These are phyloP conservation scores for Clamator glandarius DNA, from an alignment of 2,797 vertebrate genomes.

Conservation along the genomic window DNA sequence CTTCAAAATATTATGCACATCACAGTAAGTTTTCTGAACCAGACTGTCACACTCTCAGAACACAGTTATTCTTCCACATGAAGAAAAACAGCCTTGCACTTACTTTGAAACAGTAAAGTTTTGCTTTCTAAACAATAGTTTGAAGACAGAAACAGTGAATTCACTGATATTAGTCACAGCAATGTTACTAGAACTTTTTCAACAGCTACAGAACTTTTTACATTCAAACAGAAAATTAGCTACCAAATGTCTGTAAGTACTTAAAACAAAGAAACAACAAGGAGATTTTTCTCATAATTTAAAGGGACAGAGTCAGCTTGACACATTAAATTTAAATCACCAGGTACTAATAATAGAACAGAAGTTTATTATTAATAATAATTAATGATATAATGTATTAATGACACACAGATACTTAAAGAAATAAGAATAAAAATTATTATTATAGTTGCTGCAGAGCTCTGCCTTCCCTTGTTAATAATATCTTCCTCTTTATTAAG, in stretches of 20 bases:
- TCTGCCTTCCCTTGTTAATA: background rate
- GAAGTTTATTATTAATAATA: background rate
- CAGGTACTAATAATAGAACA: background rate
- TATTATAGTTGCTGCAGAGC: background rate
- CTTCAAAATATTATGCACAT: background rate
- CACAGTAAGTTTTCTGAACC: background rate
- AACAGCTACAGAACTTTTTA: background rate
- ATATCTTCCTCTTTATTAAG: background rate
- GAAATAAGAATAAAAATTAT: background rate
- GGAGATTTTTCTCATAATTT: background rate
- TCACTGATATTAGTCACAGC: background rate
- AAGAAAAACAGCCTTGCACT: background rate
- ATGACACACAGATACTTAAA: background rate
- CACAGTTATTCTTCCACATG: background rate
- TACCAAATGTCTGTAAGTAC: background rate
- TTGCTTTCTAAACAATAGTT: background rate
- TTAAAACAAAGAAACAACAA: background rate
- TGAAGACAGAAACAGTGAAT: background rate
- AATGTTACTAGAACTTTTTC: background rate
- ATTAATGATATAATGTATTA: background rate
- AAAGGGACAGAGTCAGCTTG: constrained; percentile 38
- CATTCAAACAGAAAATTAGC: background rate
- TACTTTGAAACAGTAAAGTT: background rate
- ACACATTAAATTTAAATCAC: background rate
- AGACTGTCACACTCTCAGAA: background rate